Base-by-base conservation (phyloP, 1,140 invertebrate genomes). In the Bradynema listronoti region DNA sequence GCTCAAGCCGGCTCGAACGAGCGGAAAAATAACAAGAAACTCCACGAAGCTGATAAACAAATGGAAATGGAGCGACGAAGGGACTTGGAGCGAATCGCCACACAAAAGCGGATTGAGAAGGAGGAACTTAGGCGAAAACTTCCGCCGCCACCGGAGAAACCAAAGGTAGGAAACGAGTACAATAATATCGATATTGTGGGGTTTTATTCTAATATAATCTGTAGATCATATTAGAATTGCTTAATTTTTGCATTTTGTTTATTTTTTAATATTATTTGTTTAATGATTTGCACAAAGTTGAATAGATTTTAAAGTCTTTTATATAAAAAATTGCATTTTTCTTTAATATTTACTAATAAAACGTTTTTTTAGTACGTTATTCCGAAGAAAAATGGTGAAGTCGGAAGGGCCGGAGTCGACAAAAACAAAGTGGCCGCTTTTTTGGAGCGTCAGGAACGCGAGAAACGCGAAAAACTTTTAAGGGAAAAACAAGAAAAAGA, bases 1-100 rank as follows among this genome's bases (percentile, higher is more conserved):
- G 56, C 67, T 1, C 45, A 71, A 58, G 65, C 65, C 3, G 22
- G 42, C 16, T 30, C 39, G 11, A 67, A 67, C 47, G 68, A 57
- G 4, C n/a, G 36, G 25, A 56, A 53, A 22, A 25, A 33, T 19
- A 68, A 46, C 5, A 46, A 52, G 27, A 50, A 64, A 4, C 58
- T 67, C n/a, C 43, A 34, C 11, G 60, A 71, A 27, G 62, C 60
- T 14, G 62, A 68, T 5, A 33, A 29, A 16, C 66, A 67, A 43
- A 39, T 55, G 49, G 39, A 67, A 14, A 29, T 5, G 25, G n/a
- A 43, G 19, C 39, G 51, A 32, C 65, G 53, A 9, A 45, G 16
- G 1, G 47, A 62, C 19, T 32, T 34, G 4, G 34, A 71, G 25
- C 47, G 53, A 29, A 4, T 66, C 1, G 41, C 46, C 1, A 30